phyloP scores from a whole-genome alignment of 2,888 invertebrate species.

The Agrochola litura region DNA sequence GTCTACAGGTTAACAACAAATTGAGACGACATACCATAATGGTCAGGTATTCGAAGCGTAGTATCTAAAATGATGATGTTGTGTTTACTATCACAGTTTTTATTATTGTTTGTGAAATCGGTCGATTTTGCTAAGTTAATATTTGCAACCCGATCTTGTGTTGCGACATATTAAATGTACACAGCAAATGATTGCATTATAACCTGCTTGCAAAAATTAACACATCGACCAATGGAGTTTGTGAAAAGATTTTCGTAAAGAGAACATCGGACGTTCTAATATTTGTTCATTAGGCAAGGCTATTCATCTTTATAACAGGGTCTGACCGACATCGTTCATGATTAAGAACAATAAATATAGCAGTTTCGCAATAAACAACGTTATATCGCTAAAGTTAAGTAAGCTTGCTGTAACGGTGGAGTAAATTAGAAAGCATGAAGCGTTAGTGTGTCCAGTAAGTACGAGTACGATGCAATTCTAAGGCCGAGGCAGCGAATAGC shows the following conservation, averaged over 20 bases:
- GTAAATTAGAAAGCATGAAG: slow-evolving; percentile 70
- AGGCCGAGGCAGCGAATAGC: slow-evolving; percentile 24
- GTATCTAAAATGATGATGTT: slow-evolving; percentile 8
- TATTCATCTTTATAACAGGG: slow-evolving; percentile 14
- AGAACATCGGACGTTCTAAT: slow-evolving; percentile 9
- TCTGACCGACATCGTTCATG: slow-evolving; percentile 1
- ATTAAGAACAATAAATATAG: slow-evolving; percentile 40
- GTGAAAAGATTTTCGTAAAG: slow-evolving; percentile 35
- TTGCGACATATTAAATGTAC: slow-evolving; percentile 33
- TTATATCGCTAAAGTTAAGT: slow-evolving; percentile 57
- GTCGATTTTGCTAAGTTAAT: slow-evolving; percentile 13
- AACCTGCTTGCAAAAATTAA: slow-evolving; percentile 28
- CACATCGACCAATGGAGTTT: slow-evolving; percentile 12
- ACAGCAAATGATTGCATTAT: slow-evolving; percentile 41
- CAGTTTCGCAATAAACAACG: slow-evolving; percentile 39
- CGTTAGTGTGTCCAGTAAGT: slow-evolving; percentile 52
- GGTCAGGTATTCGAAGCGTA: not conserved
- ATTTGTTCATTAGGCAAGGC: slow-evolving; percentile 12
- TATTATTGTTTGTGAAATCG: slow-evolving; percentile 13
- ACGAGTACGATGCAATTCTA: slow-evolving; percentile 28
- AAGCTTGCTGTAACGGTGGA: slow-evolving; percentile 55
- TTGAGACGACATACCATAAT: not conserved
- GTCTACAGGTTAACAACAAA: too few species aligned
- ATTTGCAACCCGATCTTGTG: slow-evolving; percentile 18
- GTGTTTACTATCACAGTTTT: slow-evolving; percentile 14